Conservation (phyloP, 2,113 vertebrate genomes). For the Cnemophilus loriae region DNA sequence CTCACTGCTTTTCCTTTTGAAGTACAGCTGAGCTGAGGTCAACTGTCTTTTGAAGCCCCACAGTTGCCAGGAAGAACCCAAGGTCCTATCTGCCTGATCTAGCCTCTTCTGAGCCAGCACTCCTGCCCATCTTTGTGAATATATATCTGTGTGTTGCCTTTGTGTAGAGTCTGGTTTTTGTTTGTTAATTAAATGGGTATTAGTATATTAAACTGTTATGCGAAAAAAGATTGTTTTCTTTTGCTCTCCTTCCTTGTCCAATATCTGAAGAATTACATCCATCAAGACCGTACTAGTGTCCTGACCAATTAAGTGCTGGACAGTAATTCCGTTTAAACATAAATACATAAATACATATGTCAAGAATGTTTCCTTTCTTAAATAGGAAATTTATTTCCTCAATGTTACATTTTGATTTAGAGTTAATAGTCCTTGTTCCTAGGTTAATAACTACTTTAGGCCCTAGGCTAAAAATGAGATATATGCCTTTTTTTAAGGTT, state of each 20-base stretch:
- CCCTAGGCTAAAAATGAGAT: not conserved
- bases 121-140: not conserved
- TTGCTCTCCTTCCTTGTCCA: not conserved
- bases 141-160: not conserved
- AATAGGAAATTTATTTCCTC: not conserved
- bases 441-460: not conserved
- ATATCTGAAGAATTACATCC: not conserved
- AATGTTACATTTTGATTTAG: not conserved
- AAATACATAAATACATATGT: not conserved
- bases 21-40: not conserved
- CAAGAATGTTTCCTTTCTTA: not conserved
- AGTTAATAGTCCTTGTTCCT: not conserved
- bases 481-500: not conserved
- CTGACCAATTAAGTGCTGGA: not conserved
- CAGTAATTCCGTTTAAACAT: not conserved
- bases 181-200: not conserved
- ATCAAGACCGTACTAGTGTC: not conserved
- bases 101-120: not conserved
- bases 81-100: not conserved
- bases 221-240: not conserved
- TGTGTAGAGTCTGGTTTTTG: not conserved
- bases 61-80: not conserved
- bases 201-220: not conserved
- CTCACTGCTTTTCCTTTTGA: not conserved
- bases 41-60: not conserved